Evolutionary conservation across 2,888 invertebrate species (phyloP).

Genomic region (Corbicula japonica): DNA sequence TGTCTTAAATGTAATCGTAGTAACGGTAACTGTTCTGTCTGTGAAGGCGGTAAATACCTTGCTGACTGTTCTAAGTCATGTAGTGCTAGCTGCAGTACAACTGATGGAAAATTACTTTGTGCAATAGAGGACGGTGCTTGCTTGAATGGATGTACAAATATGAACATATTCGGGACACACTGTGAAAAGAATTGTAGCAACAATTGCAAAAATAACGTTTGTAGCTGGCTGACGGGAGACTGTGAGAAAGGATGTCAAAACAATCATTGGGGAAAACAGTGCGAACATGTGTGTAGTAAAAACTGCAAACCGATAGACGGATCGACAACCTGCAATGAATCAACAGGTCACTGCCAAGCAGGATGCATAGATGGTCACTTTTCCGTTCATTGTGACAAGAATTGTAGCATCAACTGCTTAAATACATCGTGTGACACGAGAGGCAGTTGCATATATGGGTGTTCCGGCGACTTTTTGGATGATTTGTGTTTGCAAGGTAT

Average conservation of each 20-base stretch:
- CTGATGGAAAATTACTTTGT: background rate
- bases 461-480: no score
- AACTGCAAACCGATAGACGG: no score
- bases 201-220: background rate
- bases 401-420: no score
- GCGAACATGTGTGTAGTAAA: background rate
- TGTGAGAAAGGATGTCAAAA: background rate
- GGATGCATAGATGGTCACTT: no score
- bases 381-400: no score
- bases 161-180: background rate
- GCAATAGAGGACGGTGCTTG: background rate
- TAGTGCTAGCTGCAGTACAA: background rate
- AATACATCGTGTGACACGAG: no score
- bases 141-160: background rate
- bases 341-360: no score
- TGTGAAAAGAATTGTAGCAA: slow-evolving; percentile 2
- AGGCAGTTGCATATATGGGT: no score
- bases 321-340: no score
- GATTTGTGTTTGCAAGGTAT: no score
- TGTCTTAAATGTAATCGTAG: background rate
- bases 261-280: background rate
- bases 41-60: background rate
- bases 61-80: background rate
- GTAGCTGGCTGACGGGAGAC: background rate
- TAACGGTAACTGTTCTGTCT: background rate